These are phyloP conservation scores for Leptura quadrifasciata DNA, from an alignment of 2,888 invertebrate species.

Conservation along the genomic window DNA sequence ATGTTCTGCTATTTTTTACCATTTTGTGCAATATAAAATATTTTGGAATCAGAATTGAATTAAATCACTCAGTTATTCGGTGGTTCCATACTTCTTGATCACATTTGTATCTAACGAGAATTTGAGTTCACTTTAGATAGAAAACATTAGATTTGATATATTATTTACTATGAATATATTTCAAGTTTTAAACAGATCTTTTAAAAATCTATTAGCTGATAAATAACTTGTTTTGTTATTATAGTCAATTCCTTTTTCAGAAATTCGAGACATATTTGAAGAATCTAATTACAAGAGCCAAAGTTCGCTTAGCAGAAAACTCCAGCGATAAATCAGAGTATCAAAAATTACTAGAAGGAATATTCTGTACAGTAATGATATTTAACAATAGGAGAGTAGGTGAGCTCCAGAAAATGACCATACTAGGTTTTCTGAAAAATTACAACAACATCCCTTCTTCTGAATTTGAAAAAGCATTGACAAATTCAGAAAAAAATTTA, in stretches of 20 bases:
- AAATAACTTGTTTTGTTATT: not conserved
- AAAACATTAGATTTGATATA: no score
- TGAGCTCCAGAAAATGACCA: not conserved
- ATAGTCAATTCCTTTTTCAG: not conserved
- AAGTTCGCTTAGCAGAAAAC: not conserved
- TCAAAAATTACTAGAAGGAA: not conserved
- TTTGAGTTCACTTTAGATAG: no score
- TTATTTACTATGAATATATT: no score
- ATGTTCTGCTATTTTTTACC: no score
- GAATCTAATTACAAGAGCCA: not conserved
- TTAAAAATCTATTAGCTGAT: not conserved
- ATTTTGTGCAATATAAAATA: no score
- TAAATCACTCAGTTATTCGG: no score
- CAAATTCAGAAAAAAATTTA: not conserved
- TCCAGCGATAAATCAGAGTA: not conserved
- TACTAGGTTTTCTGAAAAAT: not conserved
- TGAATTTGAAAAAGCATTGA: conserved; percentile 3
- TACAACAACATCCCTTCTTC: not conserved
- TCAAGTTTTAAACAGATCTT: no score
- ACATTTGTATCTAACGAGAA: no score
- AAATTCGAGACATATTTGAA: conserved; percentile 19
- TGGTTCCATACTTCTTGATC: no score
- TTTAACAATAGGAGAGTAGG: not conserved
- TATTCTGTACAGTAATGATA: not conserved
- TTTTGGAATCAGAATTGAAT: no score